Conservation (phyloP, 2,113 vertebrate genomes). For the Mormyrus iriodes region DNA sequence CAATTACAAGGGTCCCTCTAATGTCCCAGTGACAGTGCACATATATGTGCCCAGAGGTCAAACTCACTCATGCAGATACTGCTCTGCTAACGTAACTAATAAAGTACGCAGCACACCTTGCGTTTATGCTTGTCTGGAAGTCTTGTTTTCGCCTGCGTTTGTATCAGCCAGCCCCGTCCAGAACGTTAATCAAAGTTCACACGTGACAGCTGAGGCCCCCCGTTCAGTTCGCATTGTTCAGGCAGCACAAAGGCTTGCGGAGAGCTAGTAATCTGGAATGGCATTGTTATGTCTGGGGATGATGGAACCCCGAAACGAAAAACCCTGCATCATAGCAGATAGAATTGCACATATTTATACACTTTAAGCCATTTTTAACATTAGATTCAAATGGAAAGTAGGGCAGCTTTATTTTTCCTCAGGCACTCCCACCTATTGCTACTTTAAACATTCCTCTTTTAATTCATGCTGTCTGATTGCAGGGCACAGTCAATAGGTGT, state of each 20-base stretch:
- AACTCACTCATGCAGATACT: neutral
- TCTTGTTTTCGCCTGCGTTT: conserved; percentile 42
- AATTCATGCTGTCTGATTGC: neutral
- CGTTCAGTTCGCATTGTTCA: conserved; percentile 63
- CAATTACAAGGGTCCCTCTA: neutral
- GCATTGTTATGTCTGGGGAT: conserved; percentile 46
- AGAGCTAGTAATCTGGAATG: conserved; percentile 55
- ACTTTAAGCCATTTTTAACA: neutral
- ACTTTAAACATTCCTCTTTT: neutral
- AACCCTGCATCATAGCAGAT: neutral
- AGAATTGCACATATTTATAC: neutral
- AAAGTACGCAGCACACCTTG: conserved; percentile 15
- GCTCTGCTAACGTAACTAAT: neutral
- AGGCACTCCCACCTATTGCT: neutral
- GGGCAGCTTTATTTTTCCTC: neutral
- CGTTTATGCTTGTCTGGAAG: conserved; percentile 30
- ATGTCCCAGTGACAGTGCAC: no score
- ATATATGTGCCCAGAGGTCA: neutral
- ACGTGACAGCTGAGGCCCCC: conserved; percentile 62
- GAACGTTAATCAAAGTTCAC: conserved; percentile 65
- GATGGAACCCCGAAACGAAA: conserved; percentile 35
- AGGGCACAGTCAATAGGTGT: conserved; percentile 7
- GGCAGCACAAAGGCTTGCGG: conserved; percentile 58
- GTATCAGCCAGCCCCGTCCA: conserved; percentile 54
- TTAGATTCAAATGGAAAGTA: neutral